Base-by-base conservation (phyloP, 1,140 invertebrate genomes). In the Arctopsyche grandis region DNA sequence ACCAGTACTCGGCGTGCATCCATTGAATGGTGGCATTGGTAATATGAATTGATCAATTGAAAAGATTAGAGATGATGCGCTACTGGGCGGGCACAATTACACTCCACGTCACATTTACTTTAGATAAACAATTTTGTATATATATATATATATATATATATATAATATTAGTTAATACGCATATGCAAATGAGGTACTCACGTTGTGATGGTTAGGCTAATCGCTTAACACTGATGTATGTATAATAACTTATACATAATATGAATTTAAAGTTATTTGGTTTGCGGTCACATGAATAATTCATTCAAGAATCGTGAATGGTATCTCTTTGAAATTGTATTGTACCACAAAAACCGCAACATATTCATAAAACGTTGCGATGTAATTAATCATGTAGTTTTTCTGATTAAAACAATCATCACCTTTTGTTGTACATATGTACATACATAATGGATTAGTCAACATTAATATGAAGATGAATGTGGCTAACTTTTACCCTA, bases 11-110 rank as follows among this genome's bases (percentile, higher is more conserved):
- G 29, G 29, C 29, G 29, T 38, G 29, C 29, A 38, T 38, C 29
- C 7, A 38, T 38, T 60, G n/a, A 21, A 60, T 19, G 56, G n/a
- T 60, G 7, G 1, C 56, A 21, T 60, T 60, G 56, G 21, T 60
- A 19, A 21, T 21, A 60, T 19, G 9, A 60, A 60, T 60, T 60
- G 56, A 21, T 60, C 56, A 60, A 60, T 60, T 60, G 56, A 60
- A 9, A 21, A n/a, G 16, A 60, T 60, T 21, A 19, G 56, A 19
- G 29, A 4, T 9, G 19, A 60, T 60, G 56, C 56, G 21, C 56
- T 19, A 16, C 56, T 16, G 29, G 29, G 7, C 29, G n/a, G n/a
- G 29, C 29, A 9, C 56, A 19, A 19, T 21, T 21, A 9, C 56
- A 10, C 21, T 60, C 56, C 21, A n/a, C n/a, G n/a, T n/a, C n/a